These are phyloP conservation scores for Lordiphosa fenestrarum DNA, from an alignment of 2,888 invertebrate genomes.

Conservation along the genomic window DNA sequence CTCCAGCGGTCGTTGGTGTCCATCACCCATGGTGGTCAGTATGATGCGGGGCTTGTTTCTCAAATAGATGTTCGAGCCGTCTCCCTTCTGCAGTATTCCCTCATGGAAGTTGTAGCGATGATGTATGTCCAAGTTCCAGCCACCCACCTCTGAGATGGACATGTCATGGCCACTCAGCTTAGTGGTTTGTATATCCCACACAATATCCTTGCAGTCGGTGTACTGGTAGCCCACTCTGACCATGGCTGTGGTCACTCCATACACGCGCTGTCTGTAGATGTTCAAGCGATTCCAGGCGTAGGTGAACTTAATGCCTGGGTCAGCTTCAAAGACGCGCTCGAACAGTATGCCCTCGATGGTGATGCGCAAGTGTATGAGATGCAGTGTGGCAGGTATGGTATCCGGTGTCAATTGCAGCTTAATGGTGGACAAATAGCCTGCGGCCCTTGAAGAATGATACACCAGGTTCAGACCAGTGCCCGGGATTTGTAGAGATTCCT, in stretches of 20 bases:
- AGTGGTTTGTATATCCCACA: constrained; percentile 98
- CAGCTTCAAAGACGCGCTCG: constrained; percentile 96
- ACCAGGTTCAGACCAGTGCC: constrained; percentile 97
- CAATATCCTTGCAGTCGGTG: constrained; percentile 92
- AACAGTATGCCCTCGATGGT: constrained; percentile 97
- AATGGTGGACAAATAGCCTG: constrained; percentile 95
- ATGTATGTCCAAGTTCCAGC: constrained; percentile 98
- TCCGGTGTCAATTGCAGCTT: constrained; percentile 94
- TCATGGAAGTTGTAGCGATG: constrained; percentile 99
- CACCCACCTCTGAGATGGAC: constrained; percentile 97
- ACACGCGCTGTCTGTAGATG: constrained; percentile 97
- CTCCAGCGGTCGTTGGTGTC: constrained; percentile 92
- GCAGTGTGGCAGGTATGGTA: constrained; percentile 88
- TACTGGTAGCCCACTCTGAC: constrained; percentile 99
- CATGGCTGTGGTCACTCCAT: constrained; percentile 96
- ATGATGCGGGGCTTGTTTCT: constrained; percentile 96
- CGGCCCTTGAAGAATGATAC: constrained; percentile 96
- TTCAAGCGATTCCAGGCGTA: constrained; percentile 98
- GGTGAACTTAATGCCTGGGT: constrained; percentile 97
- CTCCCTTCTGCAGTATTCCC: constrained; percentile 98
- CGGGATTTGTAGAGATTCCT: constrained; percentile 96
- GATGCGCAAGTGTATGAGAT: constrained; percentile 94
- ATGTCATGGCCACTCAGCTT: constrained; percentile 97
- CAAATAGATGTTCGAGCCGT: constrained; percentile 96
- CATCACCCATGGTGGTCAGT: constrained; percentile 94